Conservation (phyloP, 2,888 invertebrate genomes). For the Amblyjoppa proteus region DNA sequence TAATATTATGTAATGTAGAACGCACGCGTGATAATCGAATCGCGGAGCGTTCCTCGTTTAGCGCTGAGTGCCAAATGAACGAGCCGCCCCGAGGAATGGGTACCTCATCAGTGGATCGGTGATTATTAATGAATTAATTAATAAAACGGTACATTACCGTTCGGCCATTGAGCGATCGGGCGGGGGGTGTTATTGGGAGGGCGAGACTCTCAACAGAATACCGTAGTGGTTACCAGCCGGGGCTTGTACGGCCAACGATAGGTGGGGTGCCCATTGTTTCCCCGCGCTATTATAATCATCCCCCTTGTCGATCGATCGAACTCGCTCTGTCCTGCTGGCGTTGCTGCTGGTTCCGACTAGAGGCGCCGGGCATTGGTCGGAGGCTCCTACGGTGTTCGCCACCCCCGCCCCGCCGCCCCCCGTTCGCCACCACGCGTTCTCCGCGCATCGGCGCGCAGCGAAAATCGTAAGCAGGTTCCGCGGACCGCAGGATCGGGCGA, state of each 20-base stretch:
- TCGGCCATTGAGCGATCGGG: slow-evolving; percentile 35
- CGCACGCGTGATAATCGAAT: slow-evolving; percentile 64
- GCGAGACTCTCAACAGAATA: slow-evolving; percentile 34
- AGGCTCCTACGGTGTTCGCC: slow-evolving; percentile 6
- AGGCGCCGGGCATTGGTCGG: slow-evolving; percentile 58
- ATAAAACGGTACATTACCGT: slow-evolving; percentile 56
- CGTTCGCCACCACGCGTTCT: slow-evolving; percentile 17
- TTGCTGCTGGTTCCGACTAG: slow-evolving; percentile 26
- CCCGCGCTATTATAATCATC: slow-evolving; percentile 57
- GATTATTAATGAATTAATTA: slow-evolving; percentile 68
- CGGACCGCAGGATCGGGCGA: slow-evolving; percentile 58
- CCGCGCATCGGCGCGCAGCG: slow-evolving; percentile 51
- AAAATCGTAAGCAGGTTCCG: slow-evolving; percentile 63
- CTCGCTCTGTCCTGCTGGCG: slow-evolving; percentile 40
- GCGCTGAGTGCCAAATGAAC: slow-evolving; percentile 25
- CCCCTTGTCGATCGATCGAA: slow-evolving; percentile 64
- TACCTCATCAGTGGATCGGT: slow-evolving; percentile 58
- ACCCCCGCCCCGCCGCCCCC: background rate
- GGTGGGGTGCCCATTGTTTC: slow-evolving; percentile 47
- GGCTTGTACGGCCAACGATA: slow-evolving; percentile 19
- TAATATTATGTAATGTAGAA: slow-evolving; percentile 56
- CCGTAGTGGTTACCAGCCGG: slow-evolving; percentile 24
- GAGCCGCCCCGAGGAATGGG: slow-evolving; percentile 20
- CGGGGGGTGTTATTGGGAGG: too few relatives aligned
- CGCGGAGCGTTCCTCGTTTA: slow-evolving; percentile 59